Conservation (phyloP, 2,888 invertebrate species). For the Agrochola macilenta region DNA sequence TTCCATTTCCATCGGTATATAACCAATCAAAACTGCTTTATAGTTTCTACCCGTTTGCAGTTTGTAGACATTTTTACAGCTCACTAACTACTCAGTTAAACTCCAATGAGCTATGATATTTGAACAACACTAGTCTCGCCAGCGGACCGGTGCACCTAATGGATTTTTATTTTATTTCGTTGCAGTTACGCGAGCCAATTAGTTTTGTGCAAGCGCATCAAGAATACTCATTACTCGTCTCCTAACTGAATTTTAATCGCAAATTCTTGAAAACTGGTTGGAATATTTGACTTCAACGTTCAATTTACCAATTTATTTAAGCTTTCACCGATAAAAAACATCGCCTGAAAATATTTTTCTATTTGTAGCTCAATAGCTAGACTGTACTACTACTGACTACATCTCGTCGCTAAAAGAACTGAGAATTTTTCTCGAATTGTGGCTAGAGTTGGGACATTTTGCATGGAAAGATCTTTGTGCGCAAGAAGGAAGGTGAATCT, state of each 20-base stretch:
- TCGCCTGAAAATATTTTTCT: background rate
- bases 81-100: constrained; percentile 49
- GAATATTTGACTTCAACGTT: constrained; percentile 15
- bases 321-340: background rate
- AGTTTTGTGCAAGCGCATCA: constrained; percentile 84
- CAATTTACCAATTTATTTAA: background rate
- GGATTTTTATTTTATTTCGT: constrained; percentile 85
- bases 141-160: constrained; percentile 78
- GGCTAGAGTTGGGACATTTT: constrained; percentile 9
- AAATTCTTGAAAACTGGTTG: constrained; percentile 52
- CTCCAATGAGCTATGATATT: constrained; percentile 52
- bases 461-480: too few relatives aligned
- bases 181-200: constrained; percentile 84
- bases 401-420: constrained; percentile 2
- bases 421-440: constrained; percentile 35
- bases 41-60: constrained; percentile 8
- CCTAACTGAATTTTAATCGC: constrained; percentile 74
- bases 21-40: constrained; percentile 21
- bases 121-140: constrained; percentile 71
- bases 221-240: constrained; percentile 81
- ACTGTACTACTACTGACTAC: background rate
- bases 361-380: background rate
- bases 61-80: constrained; percentile 32
- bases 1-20: background rate
- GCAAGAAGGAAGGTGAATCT: too few relatives aligned